Base-by-base conservation (phyloP, 2,888 invertebrate species). In the Drosophila kanekoi region DNA sequence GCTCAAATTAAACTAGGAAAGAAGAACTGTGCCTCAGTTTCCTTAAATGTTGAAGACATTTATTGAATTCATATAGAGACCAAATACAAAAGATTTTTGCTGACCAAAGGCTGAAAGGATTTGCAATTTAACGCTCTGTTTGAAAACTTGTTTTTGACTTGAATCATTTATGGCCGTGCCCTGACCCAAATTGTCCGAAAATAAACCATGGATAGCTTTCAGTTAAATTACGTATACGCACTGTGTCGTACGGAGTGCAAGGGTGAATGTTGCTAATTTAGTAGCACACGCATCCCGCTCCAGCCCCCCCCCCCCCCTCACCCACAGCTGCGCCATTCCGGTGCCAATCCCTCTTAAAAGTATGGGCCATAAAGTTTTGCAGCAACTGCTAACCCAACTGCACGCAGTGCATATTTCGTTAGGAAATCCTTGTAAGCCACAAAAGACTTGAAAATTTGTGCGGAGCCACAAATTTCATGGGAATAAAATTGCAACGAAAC, bases 361-460 rank as follows among this genome's bases (percentile, higher is more conserved):
- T 80, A 74, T 80, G 73, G 71, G 48, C 70, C 70, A 74, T 83
- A 81, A 85, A 87, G 65, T 87, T 87, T 72, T 71, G 64, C 60
- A 60, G 49, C 61, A 47, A 62, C 56, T 64, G 54, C 65, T 61
- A 66, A 37, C 65, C 60, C 54, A 62, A 67, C 69, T 60, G 62
- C 72, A 64, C 53, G 77, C 73, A 78, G 66, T 75, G 65, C 59
- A 77, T 79, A 77, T 79, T 75, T 75, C 60, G 75, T 77, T 75
- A 60, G 69, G 60, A 85, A 83, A 82, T 83, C 88, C 83, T 83
- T 85, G 83, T 87, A 87, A 87, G 83, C 83, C 86, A 82, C 88
- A 87, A 87, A 87, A 87, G 83, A 85, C 83, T 87, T 74, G 79
- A 83, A 85, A 87, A 83, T 85, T 87, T 85, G 79, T 79, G 77